Evolutionary conservation across 2,113 vertebrate species (phyloP), one percentile per base, ranked within the genome.

Genomic region (Falco punctatus): DNA sequence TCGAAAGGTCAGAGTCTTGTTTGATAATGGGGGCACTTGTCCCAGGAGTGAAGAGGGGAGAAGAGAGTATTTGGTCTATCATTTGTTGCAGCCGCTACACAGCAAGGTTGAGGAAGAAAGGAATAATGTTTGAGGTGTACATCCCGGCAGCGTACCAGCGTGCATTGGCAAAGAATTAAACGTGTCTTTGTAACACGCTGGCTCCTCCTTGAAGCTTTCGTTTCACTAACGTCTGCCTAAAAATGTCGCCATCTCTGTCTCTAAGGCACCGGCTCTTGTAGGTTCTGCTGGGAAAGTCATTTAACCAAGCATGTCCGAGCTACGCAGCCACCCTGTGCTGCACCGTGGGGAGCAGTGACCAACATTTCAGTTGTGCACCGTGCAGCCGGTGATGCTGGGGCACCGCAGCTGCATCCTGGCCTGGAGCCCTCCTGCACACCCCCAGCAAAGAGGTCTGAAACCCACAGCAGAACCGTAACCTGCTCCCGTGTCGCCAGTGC

Each of bases 311-410:
- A 0, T 27, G 28, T 3, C 13, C 86, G 81, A 81, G 58, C 57
- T 33, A 19, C 23, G 1, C 2, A 0, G 51, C 44, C 42, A 23
- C 1, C 0, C 54, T 1, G 0, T 7, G 22, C 44, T 0, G 1
- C 5, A 0, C 58, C 1, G 0, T 77, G 32, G 51, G 18, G 46
- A 67, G 65, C 46, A 32, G 27, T 6, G n/a, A 70, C 69, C 33
- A 8, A 35, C 1, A 3, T 16, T 32, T 10, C 40, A 18, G 32
- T 11, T 2, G 3, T 4, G 5, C 33, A 42, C 24, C n/a, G 11
- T 2, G 0, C 23, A 9, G 46, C n/a, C 12, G 1, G 54, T 15
- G 35, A 23, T 54, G 32, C 54, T 13, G 10, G 6, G 26, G 6
- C 42, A 22, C 40, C 3, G 15, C 0, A 3, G 80, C 54, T 73